Evolutionary conservation across 2,888 invertebrate genomes (phyloP).

Genomic region (Chironomus tentans): DNA sequence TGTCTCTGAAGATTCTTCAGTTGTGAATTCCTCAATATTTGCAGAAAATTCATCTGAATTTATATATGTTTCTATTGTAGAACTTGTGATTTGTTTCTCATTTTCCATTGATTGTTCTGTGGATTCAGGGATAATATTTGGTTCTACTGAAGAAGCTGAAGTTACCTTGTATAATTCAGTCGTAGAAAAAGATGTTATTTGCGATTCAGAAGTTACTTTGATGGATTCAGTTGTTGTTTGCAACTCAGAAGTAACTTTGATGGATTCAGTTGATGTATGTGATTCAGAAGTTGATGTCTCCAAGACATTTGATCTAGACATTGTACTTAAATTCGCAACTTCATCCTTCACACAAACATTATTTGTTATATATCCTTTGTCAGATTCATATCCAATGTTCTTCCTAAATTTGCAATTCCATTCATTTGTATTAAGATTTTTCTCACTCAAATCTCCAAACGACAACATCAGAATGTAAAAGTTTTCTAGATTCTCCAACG

Average conservation of each 20-base stretch:
- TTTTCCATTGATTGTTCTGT: neutral
- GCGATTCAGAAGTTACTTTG: too few relatives aligned
- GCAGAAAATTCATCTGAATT: neutral
- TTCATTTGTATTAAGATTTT: neutral
- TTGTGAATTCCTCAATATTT: neutral
- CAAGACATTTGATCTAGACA: too few relatives aligned
- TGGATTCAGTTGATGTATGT: too few relatives aligned
- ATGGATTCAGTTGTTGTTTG: too few relatives aligned
- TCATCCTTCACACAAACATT: neutral
- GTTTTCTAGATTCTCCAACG: constrained; percentile 9
- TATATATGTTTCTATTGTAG: neutral
- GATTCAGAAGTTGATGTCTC: too few relatives aligned
- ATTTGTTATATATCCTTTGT: neutral
- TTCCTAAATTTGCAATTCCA: constrained; percentile 8
- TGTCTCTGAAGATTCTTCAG: neutral
- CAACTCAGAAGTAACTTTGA: too few relatives aligned
- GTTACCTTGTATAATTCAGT: too few relatives aligned
- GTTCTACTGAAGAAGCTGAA: neutral
- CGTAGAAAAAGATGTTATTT: too few relatives aligned
- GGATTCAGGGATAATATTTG: neutral
- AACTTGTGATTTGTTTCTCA: neutral
- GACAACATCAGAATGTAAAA: constrained; percentile 13
- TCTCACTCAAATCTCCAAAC: constrained; percentile 20
- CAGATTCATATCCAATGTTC: neutral
- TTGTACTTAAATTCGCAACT: too few relatives aligned